A percentile compares a stretch with the other conserved stretches of the same genome.
Conservation (phyloP, 2,797 vertebrate species). For the Notoglanidium macrostoma region DNA sequence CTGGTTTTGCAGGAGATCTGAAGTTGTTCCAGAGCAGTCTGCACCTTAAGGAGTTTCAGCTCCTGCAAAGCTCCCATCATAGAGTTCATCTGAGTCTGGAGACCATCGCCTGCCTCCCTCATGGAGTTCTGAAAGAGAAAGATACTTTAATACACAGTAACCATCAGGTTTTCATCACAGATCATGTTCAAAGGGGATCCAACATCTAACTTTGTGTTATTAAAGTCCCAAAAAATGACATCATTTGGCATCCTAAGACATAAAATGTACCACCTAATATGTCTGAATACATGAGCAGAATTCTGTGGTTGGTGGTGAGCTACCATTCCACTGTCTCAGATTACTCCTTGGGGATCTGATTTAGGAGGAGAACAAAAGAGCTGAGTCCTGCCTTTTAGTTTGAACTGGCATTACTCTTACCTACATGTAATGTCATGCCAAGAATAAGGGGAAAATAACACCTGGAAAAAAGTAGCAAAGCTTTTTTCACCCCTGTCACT, state of each 20-base stretch:
- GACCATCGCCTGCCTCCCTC: conserved; percentile 74
- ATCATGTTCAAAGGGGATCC: conserved; percentile 17
- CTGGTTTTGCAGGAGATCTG: conserved; percentile 55
- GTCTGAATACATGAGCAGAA: conserved; percentile 19
- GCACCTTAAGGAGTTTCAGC: conserved; percentile 72
- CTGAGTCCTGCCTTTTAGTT: conserved; percentile 35
- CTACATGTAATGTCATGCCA: conserved; percentile 24
- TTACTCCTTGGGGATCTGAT: conserved; percentile 28
- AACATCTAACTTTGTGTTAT: not conserved
- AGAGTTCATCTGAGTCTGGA: conserved; percentile 79
- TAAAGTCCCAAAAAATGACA: conserved; percentile 32
- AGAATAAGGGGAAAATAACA: conserved; percentile 25
- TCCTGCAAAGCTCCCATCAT: conserved; percentile 82
- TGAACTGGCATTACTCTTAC: conserved; percentile 20
- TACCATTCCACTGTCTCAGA: conserved; percentile 28
- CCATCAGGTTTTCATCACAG: conserved; percentile 15
- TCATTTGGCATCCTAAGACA: conserved; percentile 8
- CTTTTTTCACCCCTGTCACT: conserved; percentile 32
- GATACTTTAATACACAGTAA: conserved; percentile 31
- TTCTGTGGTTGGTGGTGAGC: conserved; percentile 32
- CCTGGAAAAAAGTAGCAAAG: conserved; percentile 19
- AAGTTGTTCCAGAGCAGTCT: conserved; percentile 60
- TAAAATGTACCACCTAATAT: conserved; percentile 19
- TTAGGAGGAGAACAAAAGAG: conserved; percentile 37
- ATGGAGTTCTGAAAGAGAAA: conserved; percentile 77